Evolutionary conservation across 2,888 invertebrate genomes (phyloP), one percentile per base, ranked within the genome.

Genomic region (Clanis bilineata): DNA sequence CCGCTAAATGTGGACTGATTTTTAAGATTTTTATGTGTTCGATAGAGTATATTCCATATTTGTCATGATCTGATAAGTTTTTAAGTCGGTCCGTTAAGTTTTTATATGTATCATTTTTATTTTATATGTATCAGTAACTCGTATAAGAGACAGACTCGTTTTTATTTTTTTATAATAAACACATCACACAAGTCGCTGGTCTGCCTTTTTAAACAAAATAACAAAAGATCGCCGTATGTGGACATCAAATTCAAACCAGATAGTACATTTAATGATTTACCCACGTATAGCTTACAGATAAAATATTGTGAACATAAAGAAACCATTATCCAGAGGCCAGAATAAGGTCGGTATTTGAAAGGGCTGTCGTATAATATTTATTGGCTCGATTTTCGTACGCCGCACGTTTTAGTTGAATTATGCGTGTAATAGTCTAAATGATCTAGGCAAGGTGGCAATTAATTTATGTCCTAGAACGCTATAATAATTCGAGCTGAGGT

Each of bases 291-390:
- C 4, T 18, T 32, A 7, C 6, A 9, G 7, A 18, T 41, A 41
- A 15, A 32, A 18, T 51, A 51, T 51, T 51, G 25, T 32, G 18
- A 51, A 51, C 32, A 51, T 51, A 51, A 51, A 51, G 51, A 32
- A 51, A 59, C 62, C 56, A 62, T 60, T 61, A 62, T 69, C 62
- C 44, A 58, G 39, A 62, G 66, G 73, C 78, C 72, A 71, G 74
- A 66, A 72, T 86, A 86, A 88, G 84, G 85, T 85, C 84, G 86
- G 82, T 83, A 87, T 90, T 90, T 86, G 90, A 90, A 90, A 90
- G 90, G 89, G 84, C 85, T 79, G 77, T 67, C 76, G 62, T 56
- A 68, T 66, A 69, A 76, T 80, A 76, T 82, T 85, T 51, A 51
- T 51, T 28, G 18, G 51, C 51, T 51, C 32, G 51, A 51, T 51